Percentiles rank a stretch among this genome's conserved stretches.
phyloP scores from a whole-genome alignment of 2,888 invertebrate species.

The Volucella inanis region DNA sequence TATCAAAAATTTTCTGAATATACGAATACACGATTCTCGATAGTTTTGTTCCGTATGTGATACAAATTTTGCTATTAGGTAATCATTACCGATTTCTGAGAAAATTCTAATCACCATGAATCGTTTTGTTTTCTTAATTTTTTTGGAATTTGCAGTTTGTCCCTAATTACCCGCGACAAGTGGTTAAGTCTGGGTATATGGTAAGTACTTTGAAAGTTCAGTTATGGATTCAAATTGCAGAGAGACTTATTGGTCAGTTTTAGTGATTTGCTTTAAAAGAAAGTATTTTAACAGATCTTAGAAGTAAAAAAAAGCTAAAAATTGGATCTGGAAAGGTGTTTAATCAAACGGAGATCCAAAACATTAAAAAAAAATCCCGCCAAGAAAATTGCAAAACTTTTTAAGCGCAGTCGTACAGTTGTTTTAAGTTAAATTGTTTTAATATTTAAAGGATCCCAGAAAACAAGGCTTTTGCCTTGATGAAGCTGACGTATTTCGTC shows the following conservation, averaged over 20 bases:
- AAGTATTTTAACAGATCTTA: background rate
- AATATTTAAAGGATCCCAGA: too few relatives aligned
- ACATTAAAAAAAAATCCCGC: background rate
- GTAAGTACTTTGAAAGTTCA: background rate
- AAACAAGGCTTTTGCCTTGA: background rate
- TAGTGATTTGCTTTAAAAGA: background rate
- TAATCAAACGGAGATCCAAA: too few relatives aligned
- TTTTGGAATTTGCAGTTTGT: background rate
- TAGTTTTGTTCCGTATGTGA: too few relatives aligned
- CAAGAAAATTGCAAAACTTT: background rate
- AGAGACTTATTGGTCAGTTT: too few relatives aligned
- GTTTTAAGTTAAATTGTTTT: too few relatives aligned
- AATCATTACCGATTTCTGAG: too few relatives aligned
- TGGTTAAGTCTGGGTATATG: background rate
- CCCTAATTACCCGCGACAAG: background rate
- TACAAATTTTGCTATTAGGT: too few relatives aligned
- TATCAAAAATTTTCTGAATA: too few relatives aligned
- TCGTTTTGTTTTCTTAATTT: background rate
- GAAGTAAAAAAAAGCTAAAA: background rate
- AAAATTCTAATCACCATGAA: background rate
- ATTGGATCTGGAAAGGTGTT: background rate
- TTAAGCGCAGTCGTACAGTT: too few relatives aligned
- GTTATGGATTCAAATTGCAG: background rate
- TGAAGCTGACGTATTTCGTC: background rate
- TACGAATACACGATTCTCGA: too few relatives aligned